Percentiles rank a stretch among this genome's conserved stretches.
Evolutionary conservation across 2,888 invertebrate genomes (phyloP).

Genomic region (Epinotia ramella): DNA sequence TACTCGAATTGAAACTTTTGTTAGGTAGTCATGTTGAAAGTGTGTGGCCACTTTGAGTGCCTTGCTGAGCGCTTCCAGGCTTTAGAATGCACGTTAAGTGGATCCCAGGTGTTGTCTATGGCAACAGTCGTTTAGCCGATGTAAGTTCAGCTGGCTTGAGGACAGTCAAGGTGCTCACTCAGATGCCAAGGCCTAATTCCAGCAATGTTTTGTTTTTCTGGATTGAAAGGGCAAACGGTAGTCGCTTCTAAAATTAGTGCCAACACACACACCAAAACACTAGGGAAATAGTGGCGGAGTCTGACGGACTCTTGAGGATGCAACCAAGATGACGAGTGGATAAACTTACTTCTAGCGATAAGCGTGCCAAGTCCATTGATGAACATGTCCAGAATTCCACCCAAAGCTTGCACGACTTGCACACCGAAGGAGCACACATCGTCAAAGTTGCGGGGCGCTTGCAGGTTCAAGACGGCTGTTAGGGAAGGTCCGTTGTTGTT

Average conservation of each 20-base stretch:
- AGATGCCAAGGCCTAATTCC: too few relatives aligned
- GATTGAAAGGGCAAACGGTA: too few relatives aligned
- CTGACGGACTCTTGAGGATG: too few relatives aligned
- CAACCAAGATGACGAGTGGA: background rate
- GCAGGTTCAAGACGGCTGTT: slow-evolving; percentile 1
- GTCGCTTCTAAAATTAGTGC: too few relatives aligned
- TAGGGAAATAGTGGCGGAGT: too few relatives aligned
- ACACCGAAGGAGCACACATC: slow-evolving; percentile 7
- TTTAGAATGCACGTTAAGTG: too few relatives aligned
- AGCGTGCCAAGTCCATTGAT: slow-evolving; percentile 17
- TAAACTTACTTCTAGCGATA: slow-evolving; percentile 12
- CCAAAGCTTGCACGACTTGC: slow-evolving; percentile 2
- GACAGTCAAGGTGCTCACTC: too few relatives aligned
- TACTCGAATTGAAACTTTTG: background rate
- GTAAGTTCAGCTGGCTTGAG: background rate
- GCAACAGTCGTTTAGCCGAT: background rate
- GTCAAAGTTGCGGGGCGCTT: background rate
- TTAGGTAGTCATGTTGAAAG: background rate
- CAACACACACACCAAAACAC: too few relatives aligned
- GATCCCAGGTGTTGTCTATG: background rate
- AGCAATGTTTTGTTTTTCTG: too few relatives aligned
- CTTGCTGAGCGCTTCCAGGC: too few relatives aligned
- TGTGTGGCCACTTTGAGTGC: too few relatives aligned
- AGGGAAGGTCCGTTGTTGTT: background rate
- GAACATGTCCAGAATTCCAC: background rate